Evolutionary conservation across 2,113 vertebrate species (phyloP), one percentile per base, ranked within the genome.

Genomic region (Oryzias celebensis): DNA sequence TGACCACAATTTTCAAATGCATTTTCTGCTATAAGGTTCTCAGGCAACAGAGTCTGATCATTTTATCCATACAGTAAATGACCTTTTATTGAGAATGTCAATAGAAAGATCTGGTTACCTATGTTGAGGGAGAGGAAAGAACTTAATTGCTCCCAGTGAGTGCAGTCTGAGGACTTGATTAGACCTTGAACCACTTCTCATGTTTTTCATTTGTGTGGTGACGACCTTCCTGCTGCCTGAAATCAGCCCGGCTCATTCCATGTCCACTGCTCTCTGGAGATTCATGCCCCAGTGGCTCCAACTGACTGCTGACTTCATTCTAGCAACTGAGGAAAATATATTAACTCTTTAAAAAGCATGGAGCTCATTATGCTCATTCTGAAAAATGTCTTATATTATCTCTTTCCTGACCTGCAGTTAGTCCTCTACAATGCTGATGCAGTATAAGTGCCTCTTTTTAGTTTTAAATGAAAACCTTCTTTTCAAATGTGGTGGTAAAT

Each of bases 151-250:
- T 89, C 90, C 88, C 89, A 85, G 89, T 75, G 86, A 91, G 88
- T 81, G 82, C 82, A 85, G 90, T 84, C 87, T 77, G 84, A 91
- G 85, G 80, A 88, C 90, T 91, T 92, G 90, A 92, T 92, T 92
- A 92, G 88, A 85, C 85, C 87, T 87, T 82, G 77, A 82, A 85
- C 83, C 85, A 81, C 90, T 90, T 90, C 90, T 92, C 90, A 90
- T 91, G 90, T 91, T 91, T 90, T 90, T 91, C 88, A 91, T 91
- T 91, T 90, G 88, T 88, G 85, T 85, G 89, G 83, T 86, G 79
- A 90, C 84, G 88, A 90, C 89, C 89, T 92, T 90, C 89, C 84
- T 81, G 82, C 82, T 62, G 81, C 76, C 83, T 85, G 83, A 88
- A 90, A 90, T 87, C 84, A 85, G 79, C 77, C 83, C 52, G 69